Conservation (phyloP, 2,113 vertebrate genomes). For the Columbina picui region DNA sequence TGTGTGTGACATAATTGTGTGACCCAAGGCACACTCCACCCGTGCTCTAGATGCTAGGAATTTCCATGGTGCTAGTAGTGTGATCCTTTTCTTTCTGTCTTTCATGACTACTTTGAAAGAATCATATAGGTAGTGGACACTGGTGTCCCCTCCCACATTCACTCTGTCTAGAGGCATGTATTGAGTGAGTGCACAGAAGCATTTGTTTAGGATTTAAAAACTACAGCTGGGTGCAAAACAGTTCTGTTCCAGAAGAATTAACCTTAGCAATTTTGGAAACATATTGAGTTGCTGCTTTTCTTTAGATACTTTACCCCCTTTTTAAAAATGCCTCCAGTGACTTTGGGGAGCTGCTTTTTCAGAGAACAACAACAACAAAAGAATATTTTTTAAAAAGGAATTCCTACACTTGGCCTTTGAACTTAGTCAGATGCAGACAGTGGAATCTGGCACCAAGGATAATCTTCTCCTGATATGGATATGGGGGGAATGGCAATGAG, state of each 20-base stretch:
- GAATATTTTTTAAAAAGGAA: constrained; percentile 6
- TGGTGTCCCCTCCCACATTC: not conserved
- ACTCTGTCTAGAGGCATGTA: not conserved
- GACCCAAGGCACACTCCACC: not conserved
- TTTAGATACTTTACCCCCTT: not conserved
- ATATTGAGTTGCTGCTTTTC: not conserved
- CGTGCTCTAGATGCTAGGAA: not conserved
- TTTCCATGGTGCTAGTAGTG: not conserved
- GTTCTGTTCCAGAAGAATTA: not conserved
- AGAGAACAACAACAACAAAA: not conserved
- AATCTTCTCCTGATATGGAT: constrained; percentile 64
- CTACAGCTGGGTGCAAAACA: rapidly evolving
- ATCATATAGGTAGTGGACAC: no score
- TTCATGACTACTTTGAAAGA: not conserved
- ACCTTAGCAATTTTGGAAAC: not conserved
- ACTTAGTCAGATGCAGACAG: constrained; percentile 62
- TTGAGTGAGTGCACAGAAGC: not conserved
- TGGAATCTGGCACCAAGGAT: constrained; percentile 63
- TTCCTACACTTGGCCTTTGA: constrained; percentile 50
- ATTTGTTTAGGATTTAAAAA: not conserved
- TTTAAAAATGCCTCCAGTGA: not conserved
- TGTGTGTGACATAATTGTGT: not conserved
- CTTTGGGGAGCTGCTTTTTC: not conserved
- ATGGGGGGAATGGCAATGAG: constrained; percentile 27
- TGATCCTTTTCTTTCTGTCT: not conserved